Base-by-base conservation (phyloP, 2,888 invertebrate genomes). In the Celastrina argiolus region DNA sequence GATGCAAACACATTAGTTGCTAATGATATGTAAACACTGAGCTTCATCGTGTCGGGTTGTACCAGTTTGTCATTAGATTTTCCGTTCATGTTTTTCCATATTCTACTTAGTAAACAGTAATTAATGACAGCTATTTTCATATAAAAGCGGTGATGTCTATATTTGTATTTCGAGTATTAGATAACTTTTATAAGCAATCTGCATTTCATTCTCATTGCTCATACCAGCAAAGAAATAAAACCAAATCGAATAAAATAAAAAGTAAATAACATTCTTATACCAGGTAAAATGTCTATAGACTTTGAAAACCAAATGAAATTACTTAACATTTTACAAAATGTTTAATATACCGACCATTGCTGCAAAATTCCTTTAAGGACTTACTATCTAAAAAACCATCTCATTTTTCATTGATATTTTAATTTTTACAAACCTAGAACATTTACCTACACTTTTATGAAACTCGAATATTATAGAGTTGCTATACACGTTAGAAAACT, bases 21-120 rank as follows among this genome's bases (percentile, higher is more conserved):
- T 34, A 39, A 61, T 34, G 61, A 36, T 59, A 12, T 22, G 61
- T 61, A 61, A 61, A 61, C 61, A 61, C 18, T 28, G 22, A 18
- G 34, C 34, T 31, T 34, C 58, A 16, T 28, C 59, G 36, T 34
- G 59, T 8, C 31, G 2, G 59, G 10, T 34, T 34, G 34, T 16
- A 59, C 18, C 34, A 31, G 59, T 59, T 59, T 59, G 31, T 59
- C 51, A 51, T 51, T 51, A 51, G 26, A 58, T n/a, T 3, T 28
- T 14, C 56, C 1, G 16, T 58, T 28, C 14, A 8, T 31, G 26
- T 58, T n/a, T 56, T 28, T 1, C 14, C 31, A 16, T 58, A 31
- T 22, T 12, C 26, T 22, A 51, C 12, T 26, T 12, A 51, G 22
- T 14, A 51, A 51, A 26, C 51, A 14, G 22, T 51, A 12, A 14